These are phyloP conservation scores for Aphelenchoides avenae DNA, from an alignment of 1,140 invertebrate genomes.

Conservation along the genomic window DNA sequence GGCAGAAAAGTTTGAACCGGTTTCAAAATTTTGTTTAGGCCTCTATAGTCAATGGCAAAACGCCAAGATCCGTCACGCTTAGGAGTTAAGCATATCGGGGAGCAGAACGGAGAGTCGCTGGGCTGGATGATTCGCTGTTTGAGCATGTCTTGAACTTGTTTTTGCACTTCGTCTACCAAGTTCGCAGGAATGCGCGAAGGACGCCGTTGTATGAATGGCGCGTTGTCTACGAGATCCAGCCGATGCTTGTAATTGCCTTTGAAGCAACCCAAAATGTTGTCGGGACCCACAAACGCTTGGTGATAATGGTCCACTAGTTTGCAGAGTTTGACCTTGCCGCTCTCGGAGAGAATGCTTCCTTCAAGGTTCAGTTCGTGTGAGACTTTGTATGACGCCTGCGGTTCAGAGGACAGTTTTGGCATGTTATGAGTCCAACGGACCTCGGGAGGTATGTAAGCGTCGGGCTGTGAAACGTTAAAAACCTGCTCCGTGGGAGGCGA, in stretches of 20 bases:
- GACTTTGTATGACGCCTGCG: neutral
- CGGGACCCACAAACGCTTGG: conserved; percentile 1
- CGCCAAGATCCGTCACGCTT: conserved; percentile 23
- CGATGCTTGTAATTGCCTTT: conserved; percentile 12
- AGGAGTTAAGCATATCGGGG: conserved; percentile 22
- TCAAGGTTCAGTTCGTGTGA: neutral
- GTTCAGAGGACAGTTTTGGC: too few species aligned
- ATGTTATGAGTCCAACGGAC: conserved; percentile 5
- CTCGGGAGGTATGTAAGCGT: conserved; percentile 6
- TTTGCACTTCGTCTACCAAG: conserved; percentile 14
- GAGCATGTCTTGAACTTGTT: conserved; percentile 32
- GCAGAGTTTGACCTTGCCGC: neutral
- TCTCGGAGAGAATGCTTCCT: neutral
- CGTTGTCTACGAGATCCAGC: neutral
- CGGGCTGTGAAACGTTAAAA: conserved; percentile 1
- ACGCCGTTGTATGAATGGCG: neutral
- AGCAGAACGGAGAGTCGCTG: conserved; percentile 10
- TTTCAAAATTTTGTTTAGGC: conserved; percentile 11
- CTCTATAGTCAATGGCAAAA: conserved; percentile 28
- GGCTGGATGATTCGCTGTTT: conserved; percentile 22
- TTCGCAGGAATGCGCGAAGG: conserved; percentile 9
- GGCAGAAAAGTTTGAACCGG: conserved; percentile 6
- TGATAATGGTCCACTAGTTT: neutral
- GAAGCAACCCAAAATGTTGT: conserved; percentile 17
- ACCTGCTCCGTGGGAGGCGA: neutral